Evolutionary conservation across 2,113 vertebrate species (phyloP).

Genomic region (Elephantulus edwardii): DNA sequence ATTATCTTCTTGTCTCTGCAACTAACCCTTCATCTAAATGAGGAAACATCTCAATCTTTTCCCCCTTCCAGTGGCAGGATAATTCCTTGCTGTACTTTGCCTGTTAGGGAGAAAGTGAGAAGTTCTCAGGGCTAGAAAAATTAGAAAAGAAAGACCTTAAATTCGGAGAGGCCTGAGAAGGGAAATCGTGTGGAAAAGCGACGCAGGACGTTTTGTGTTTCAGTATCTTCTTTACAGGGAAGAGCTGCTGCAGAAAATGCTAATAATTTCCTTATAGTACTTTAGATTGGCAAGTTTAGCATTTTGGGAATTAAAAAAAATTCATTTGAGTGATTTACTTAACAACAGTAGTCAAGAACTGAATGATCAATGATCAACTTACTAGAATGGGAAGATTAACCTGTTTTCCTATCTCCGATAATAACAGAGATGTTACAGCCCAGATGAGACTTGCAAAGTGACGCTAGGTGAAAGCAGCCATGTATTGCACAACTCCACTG

Average conservation of each 20-base stretch:
- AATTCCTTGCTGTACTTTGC: neutral
- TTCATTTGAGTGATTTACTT: neutral
- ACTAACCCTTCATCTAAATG: neutral
- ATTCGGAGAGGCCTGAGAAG: neutral
- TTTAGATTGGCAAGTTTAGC: neutral
- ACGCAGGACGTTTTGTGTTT: neutral
- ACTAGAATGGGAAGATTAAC: neutral
- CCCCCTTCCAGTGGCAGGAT: neutral
- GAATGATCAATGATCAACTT: neutral
- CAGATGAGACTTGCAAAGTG: neutral
- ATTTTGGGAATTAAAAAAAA: neutral
- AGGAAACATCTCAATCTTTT: neutral
- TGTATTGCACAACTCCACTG: neutral
- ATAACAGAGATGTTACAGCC: neutral
- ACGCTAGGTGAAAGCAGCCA: neutral
- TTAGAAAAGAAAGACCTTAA: neutral
- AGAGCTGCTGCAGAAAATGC: neutral
- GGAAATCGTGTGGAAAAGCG: neutral
- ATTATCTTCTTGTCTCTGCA: neutral
- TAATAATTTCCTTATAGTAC: neutral
- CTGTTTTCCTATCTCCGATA: neutral
- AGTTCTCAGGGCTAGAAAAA: neutral
- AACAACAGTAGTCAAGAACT: too few relatives aligned
- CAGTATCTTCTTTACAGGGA: neutral
- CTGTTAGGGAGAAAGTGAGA: neutral